Evolutionary conservation across 2,797 vertebrate species (phyloP), one percentile per base, ranked within the genome.

Genomic region (Pagetopsis macropterus): DNA sequence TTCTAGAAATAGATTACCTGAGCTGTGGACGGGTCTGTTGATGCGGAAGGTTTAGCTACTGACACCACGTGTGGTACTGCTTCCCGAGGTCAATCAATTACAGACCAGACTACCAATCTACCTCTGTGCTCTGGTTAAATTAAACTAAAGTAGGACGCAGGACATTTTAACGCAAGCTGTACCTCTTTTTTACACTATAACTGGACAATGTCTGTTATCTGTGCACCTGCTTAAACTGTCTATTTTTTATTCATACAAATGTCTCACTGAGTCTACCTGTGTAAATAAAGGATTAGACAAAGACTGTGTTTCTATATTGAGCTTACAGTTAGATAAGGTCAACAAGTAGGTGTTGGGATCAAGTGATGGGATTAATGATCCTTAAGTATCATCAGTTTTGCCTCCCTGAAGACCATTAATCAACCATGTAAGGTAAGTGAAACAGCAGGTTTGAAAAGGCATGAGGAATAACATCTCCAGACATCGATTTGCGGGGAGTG

Each of bases 1-100:
- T 45, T 65, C 86, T 73, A 82, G 81, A 89, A 37, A 83, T 79
- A 90, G 85, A 82, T 78, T 65, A 76, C 64, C 78, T 76, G 81
- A 72, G 80, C 75, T 61, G 66, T 48, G 84, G 73, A 83, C 75
- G 65, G 79, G 55, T 70, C 67, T 82, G 44, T 48, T 65, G 70
- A 75, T 71, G 81, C 56, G 13, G 66, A 54, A 70, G 75, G 78
- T 76, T 88, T 88, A 87, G 85, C 76, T 65, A 64, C 50, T 2
- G 59, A 64, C 84, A 87, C 84, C 76, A 37, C 56, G 33, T 78
- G 78, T 50, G 69, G 72, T 66, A 27, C 21, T 73, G 65, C 33
- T 74, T 76, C 52, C 33, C 63, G 71, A 68, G 31, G 58, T 74
- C 60, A 45, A 72, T 69, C 72, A 54, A 79, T 72, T 87, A 70